A percentile compares a stretch with the other conserved stretches of the same genome.
phyloP scores from a whole-genome alignment of 2,888 invertebrate genomes.

The Kryphioiulus occultus region DNA sequence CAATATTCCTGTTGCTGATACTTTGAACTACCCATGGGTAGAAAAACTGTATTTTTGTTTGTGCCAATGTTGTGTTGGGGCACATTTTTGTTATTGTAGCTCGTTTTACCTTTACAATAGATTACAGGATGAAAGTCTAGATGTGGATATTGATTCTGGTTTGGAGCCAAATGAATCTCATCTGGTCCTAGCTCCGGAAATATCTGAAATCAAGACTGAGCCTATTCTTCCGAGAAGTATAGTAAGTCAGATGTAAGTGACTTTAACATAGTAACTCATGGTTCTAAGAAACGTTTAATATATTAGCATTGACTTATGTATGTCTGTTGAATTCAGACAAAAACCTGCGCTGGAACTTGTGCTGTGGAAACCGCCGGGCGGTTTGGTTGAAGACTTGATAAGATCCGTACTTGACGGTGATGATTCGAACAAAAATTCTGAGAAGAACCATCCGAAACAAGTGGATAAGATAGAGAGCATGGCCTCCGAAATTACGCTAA shows the following conservation, averaged over 20 bases:
- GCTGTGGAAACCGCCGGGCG: constrained; percentile 54
- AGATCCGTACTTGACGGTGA: neutral
- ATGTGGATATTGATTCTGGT: neutral
- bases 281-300: no score
- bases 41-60: no score
- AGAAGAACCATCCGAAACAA: no score
- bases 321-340: constrained; percentile 44
- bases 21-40: no score
- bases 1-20: no score
- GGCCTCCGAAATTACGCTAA: no score
- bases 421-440: neutral
- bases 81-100: no score
- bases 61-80: no score
- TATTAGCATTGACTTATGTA: no score
- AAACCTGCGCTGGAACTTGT: constrained; percentile 54
- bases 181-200: constrained; percentile 45
- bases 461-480: no score
- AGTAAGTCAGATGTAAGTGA: constrained; percentile 45
- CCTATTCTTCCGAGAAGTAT: constrained; percentile 46
- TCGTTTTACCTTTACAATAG: no score
- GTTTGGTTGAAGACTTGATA: constrained; percentile 43
- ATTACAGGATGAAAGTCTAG: neutral
- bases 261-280: no score
- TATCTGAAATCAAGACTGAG: constrained; percentile 43
- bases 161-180: neutral